Base-by-base conservation (phyloP, 35 echinoderm and acorn worm species). In the Chiridota heheva region DNA sequence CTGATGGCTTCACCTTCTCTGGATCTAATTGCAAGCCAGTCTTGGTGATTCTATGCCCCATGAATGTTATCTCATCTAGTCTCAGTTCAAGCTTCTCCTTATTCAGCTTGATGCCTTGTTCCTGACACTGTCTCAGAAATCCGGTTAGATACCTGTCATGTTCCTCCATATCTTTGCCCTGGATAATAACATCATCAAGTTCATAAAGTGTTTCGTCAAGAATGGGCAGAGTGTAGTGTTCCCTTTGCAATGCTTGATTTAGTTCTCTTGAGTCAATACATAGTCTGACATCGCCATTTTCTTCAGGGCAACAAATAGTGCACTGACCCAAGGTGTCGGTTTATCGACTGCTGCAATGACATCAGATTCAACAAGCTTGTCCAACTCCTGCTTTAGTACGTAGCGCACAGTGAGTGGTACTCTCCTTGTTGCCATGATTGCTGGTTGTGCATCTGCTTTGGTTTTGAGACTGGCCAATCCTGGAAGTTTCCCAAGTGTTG, bases 111-210 rank as follows among this genome's bases (percentile, higher is more conserved):
- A 82, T 68, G 37, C 78, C 78, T 1, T 17, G 26, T 5, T 44
- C 36, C 35, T 67, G 43, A 31, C 78, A 65, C 41, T 81, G 47
- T n/a, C 77, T 24, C n/a, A 88, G 29, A 24, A 88, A 67, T 16
- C 70, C 27, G 1, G 1, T 57, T 22, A 88, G 32, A 43, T 64
- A 36, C 8, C 12, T 17, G 30, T 88, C 76, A 60, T 88, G 86
- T 28, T 81, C 33, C n/a, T 35, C 30, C 10, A 26, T 43, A 33
- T 27, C 42, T 49, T 13, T 75, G 7, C 87, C 87, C 48, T 73
- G 59, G 26, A 84, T 51, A 31, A 84, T 76, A 31, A 77, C 62
- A 48, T 84, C 80, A 71, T 85, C 88, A 36, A 87, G 60, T n/a
- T 69, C 63, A 49, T 45, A 60, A 16, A 85, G 12, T 4, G 46